Evolutionary conservation across 2,888 invertebrate species (phyloP).

Genomic region (Apodemia hepburni): DNA sequence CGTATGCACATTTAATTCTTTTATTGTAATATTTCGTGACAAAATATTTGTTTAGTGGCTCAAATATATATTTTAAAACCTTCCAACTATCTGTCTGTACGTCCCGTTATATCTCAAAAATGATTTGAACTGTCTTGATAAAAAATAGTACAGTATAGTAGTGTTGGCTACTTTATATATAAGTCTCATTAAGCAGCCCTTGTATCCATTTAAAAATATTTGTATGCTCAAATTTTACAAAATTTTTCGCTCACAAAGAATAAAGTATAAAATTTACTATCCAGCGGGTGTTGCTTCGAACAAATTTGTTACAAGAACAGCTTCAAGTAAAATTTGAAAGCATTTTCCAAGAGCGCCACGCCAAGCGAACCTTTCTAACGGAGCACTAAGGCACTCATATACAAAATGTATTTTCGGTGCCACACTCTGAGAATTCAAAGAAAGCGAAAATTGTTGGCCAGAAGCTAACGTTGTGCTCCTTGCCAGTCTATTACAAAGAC

Average conservation of each 20-base stretch:
- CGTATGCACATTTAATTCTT: no score
- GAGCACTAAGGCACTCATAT: conserved; percentile 10
- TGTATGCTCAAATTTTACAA: conserved; percentile 8
- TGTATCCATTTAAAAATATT: conserved; percentile 7
- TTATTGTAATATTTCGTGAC: no score
- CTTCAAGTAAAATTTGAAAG: conserved; percentile 13
- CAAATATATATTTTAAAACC: no score
- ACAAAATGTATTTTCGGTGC: conserved; percentile 13
- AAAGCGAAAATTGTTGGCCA: conserved; percentile 5
- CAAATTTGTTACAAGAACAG: conserved; percentile 13
- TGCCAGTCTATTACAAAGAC: neutral
- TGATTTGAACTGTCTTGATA: no score
- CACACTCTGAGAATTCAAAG: conserved; percentile 6
- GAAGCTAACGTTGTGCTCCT: neutral
- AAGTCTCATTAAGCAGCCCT: neutral
- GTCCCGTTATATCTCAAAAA: no score
- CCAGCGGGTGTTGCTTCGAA: conserved; percentile 11
- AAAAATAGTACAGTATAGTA: no score
- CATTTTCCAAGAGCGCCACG: conserved; percentile 12
- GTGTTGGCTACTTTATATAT: neutral
- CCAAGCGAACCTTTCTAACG: conserved; percentile 8
- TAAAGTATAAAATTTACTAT: conserved; percentile 10
- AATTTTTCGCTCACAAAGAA: conserved; percentile 8
- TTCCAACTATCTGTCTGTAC: no score
- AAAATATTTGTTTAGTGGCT: no score